Percentiles rank a stretch among this genome's conserved stretches.
Conservation (phyloP, 2,113 vertebrate species). For the Tachuris rubrigastra region DNA sequence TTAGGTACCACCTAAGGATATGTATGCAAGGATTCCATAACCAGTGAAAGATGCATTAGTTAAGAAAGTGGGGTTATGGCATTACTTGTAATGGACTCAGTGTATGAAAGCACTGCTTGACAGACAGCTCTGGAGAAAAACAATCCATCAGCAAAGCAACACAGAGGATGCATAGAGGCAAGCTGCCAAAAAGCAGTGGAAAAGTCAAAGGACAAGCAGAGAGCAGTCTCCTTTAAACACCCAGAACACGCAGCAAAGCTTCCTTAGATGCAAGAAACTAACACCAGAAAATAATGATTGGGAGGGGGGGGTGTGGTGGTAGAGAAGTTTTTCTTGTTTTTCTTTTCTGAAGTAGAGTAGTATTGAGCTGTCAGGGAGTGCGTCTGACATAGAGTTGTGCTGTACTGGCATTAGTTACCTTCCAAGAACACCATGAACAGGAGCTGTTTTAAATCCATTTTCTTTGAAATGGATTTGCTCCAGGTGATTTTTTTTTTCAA, state of each 20-base stretch:
- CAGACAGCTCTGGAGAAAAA: not conserved
- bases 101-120: not conserved
- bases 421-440: not conserved
- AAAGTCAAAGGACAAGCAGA: not conserved
- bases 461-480: not conserved
- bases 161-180: not conserved
- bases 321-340: not conserved
- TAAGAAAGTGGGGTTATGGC: not conserved
- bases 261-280: not conserved
- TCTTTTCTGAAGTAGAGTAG: not conserved
- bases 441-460: not conserved
- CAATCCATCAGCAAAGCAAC: not conserved
- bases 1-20: not conserved
- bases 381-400: not conserved
- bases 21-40: not conserved
- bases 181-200: not conserved
- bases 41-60: not conserved
- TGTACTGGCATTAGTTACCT: not conserved
- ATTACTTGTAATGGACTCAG: not conserved
- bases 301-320: rapidly evolving
- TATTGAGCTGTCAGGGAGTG: not conserved
- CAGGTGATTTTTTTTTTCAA: not conserved
- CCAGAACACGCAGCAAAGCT: not conserved
- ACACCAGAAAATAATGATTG: not conserved
- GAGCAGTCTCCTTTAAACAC: not conserved